phyloP scores from a whole-genome alignment of 2,797 vertebrate genomes.

The Myotis planiceps region DNA sequence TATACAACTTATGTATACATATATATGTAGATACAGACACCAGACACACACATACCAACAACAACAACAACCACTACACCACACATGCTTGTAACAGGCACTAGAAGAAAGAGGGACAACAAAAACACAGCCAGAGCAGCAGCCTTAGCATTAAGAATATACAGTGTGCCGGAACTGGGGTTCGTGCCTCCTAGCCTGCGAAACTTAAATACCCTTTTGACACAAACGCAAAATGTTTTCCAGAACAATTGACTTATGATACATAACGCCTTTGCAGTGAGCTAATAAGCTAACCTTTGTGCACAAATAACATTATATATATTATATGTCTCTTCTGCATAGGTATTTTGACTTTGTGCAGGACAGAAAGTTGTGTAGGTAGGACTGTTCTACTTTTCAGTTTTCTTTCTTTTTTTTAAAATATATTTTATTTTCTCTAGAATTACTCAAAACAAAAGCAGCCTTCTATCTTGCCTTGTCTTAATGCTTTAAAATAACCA shows the following conservation, averaged over 20 bases:
- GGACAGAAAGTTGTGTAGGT: conserved; percentile 94
- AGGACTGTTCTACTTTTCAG: conserved; percentile 92
- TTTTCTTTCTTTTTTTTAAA: conserved; percentile 79
- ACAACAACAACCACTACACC: conserved; percentile 74
- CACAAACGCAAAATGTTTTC: conserved; percentile 85
- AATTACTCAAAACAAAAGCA: conserved; percentile 93
- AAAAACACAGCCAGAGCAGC: conserved; percentile 90
- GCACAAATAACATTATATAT: conserved; percentile 89
- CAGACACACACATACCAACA: conserved; percentile 69
- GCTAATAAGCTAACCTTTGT: conserved; percentile 92
- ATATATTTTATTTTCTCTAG: conserved; percentile 92
- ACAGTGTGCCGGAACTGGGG: conserved; percentile 88
- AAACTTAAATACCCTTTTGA: conserved; percentile 86
- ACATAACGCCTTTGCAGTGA: conserved; percentile 89
- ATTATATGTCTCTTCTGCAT: conserved; percentile 90
- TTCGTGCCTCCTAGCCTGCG: conserved; percentile 90
- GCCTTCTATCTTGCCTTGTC: conserved; percentile 99
- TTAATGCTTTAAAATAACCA: conserved; percentile 99
- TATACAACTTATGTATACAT: conserved; percentile 85
- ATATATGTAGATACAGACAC: conserved; percentile 79
- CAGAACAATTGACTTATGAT: conserved; percentile 86
- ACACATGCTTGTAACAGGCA: conserved; percentile 88
- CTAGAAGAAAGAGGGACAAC: conserved; percentile 86
- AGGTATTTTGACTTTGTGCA: conserved; percentile 94
- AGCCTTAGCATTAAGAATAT: conserved; percentile 92